Base-by-base conservation (phyloP, 2,113 vertebrate genomes). In the Talpa occidentalis region DNA sequence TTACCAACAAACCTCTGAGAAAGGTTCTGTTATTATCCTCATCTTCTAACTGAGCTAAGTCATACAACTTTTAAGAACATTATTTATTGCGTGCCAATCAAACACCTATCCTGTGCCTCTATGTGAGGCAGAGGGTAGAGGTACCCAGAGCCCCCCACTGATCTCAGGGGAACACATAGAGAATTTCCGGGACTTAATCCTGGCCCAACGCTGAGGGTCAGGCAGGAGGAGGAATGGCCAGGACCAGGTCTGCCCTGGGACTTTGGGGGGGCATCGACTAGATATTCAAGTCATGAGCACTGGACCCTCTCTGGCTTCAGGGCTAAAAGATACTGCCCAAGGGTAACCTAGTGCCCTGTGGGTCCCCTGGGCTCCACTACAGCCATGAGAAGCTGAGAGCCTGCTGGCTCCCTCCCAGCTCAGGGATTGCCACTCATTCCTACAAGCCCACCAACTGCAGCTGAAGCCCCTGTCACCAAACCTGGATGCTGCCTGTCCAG, bases 41-140 rank as follows among this genome's bases (percentile, higher is more conserved):
- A 19, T 49, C 56, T 59, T 88, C 73, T 67, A 88, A 85, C 28
- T 78, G 56, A 76, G 12, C 19, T n/a, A 28, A 70, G 60, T 77
- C 40, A 62, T 62, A 82, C 56, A 60, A 40, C 62, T 30, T 3
- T 40, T 12, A 0, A 10, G 49, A 67, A 47, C 32, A 5, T 88
- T 44, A 52, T 32, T 70, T 92, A 19, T 66, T 24, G 79, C 17
- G 3, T 26, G 78, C 26, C 87, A 66, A 67, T 30, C 44, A 35
- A 66, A n/a, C 22, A 52, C 24, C 21, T 35, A 70, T 56, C 64
- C 19, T 32, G 59, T 62, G 35, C 42, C 24, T 82, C 69, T 37
- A 0, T 15, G 21, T 4, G 12, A 3, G 1, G 30, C 32, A 7
- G 30, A 49, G 30, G 14, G 47, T 26, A 6, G 0, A 10, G 62